A percentile compares a stretch with the other conserved stretches of the same genome.
Conservation (phyloP, 2,888 invertebrate species). For the Dasysyrphus albostriatus region DNA sequence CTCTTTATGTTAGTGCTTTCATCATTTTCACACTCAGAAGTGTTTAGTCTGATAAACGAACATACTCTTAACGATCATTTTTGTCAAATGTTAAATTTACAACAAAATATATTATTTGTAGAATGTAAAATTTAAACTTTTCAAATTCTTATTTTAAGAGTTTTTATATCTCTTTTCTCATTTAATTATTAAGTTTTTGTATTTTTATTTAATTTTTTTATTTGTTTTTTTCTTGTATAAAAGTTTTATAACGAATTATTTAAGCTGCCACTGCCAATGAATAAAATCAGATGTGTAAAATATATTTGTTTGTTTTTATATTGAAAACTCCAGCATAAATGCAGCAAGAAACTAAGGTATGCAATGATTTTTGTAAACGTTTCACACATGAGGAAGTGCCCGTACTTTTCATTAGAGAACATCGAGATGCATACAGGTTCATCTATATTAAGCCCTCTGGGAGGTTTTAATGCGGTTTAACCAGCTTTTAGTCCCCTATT, state of each 20-base stretch:
- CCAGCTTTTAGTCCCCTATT: too few species aligned
- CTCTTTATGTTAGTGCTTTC: constrained; percentile 21
- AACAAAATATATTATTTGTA: constrained; percentile 6
- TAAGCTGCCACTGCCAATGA: constrained; percentile 73
- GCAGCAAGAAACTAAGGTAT: too few species aligned
- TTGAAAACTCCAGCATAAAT: too few species aligned
- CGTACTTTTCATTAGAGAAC: too few species aligned
- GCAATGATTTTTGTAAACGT: too few species aligned
- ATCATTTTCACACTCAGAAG: constrained; percentile 34
- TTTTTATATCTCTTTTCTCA: constrained; percentile 6
- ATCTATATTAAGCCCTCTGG: too few species aligned
- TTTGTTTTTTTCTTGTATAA: constrained; percentile 48
- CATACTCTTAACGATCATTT: constrained; percentile 30
- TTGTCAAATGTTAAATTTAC: constrained; percentile 17
- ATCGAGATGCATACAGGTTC: too few species aligned
- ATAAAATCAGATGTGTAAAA: constrained; percentile 69
- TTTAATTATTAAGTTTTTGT: constrained; percentile 57
- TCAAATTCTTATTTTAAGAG: constrained; percentile 47
- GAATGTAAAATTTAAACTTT: constrained; percentile 17
- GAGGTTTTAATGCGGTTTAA: too few species aligned
- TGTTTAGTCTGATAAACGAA: constrained; percentile 32
- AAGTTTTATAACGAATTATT: constrained; percentile 62
- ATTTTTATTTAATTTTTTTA: constrained; percentile 19
- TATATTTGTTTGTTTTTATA: neutral
- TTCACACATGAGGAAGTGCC: too few species aligned